Base-by-base conservation (phyloP, 2,113 vertebrate species). In the Phalacrocorax pelagicus region DNA sequence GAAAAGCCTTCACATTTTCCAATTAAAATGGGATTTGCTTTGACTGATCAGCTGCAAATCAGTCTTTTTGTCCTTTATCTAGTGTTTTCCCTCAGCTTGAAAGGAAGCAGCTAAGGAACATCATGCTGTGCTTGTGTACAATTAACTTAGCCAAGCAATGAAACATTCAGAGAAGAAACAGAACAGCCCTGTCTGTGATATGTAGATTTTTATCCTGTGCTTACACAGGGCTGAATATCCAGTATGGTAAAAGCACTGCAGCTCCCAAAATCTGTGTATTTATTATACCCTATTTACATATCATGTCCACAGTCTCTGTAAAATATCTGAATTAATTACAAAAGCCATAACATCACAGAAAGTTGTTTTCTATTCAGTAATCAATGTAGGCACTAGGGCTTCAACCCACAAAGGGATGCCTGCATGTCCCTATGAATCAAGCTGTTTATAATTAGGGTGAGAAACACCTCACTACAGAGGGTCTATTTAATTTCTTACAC, bases 31-130 rank as follows among this genome's bases (percentile, higher is more conserved):
- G 42, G 63, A 90, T 93, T 94, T 80, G 46, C 58, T 93, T 86
- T 81, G 58, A 73, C 46, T 81, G 88, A 81, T 67, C 79, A 86
- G 55, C 55, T 80, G 51, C 46, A 94, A 90, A 66, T 51, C 77
- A 81, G 46, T 16, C 58, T 90, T 96, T 81, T 70, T 81, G 46
- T 88, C 63, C 30, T 94, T 86, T 81, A 71, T 66, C 59, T 77
- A 93, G 32, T 24, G 38, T 70, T 91, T 86, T 92, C 44, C 47
- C 88, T 80, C 80, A 82, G 63, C 59, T 84, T 32, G 1, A 90
- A 96, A 95, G 85, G 55, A 90, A 95, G 82, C 66, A 93, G 63
- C 85, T 82, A 83, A 80, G 67, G 85, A 97, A 96, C 52, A 77
- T 83, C 88, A 73, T 30, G 72, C 95, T 96, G 88, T 86, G 92